These are phyloP conservation scores for Helicoverpa assulta DNA, from an alignment of 2,888 invertebrate species.

Conservation along the genomic window DNA sequence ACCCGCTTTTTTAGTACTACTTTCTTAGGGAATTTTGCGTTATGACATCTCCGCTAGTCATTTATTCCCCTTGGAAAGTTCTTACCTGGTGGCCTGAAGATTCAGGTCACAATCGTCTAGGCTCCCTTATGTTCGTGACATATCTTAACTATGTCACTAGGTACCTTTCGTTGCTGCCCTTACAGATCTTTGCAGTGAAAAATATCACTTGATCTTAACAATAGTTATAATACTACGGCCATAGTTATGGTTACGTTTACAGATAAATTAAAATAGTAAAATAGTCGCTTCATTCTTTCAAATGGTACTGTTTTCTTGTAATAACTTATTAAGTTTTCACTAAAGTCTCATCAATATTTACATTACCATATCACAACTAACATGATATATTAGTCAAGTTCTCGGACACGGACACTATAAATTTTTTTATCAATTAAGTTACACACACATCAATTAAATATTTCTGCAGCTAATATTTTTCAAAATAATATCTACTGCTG, in stretches of 20 bases:
- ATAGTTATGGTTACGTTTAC: background rate
- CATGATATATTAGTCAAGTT: background rate
- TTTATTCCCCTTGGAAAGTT: background rate
- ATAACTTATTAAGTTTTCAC: too few species aligned
- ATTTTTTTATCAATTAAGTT: background rate
- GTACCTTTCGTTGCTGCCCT: background rate
- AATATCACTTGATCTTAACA: slow-evolving; percentile 9
- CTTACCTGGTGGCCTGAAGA: background rate
- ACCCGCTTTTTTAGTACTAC: too few species aligned
- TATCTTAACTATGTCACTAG: slow-evolving; percentile 1
- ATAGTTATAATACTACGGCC: slow-evolving; percentile 28
- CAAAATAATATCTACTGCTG: too few species aligned
- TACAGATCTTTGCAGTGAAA: slow-evolving; percentile 5
- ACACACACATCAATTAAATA: background rate
- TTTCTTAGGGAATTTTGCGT: too few species aligned
- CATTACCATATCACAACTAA: background rate
- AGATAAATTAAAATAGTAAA: background rate
- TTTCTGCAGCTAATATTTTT: background rate
- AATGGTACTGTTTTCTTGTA: background rate
- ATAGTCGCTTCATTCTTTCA: background rate
- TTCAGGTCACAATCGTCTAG: background rate
- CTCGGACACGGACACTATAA: too few species aligned
- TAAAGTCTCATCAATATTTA: background rate
- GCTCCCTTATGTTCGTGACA: slow-evolving; percentile 2
- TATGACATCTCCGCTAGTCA: too few species aligned